Evolutionary conservation across 2,113 vertebrate genomes (phyloP).

Genomic region (Pitta sordida): DNA sequence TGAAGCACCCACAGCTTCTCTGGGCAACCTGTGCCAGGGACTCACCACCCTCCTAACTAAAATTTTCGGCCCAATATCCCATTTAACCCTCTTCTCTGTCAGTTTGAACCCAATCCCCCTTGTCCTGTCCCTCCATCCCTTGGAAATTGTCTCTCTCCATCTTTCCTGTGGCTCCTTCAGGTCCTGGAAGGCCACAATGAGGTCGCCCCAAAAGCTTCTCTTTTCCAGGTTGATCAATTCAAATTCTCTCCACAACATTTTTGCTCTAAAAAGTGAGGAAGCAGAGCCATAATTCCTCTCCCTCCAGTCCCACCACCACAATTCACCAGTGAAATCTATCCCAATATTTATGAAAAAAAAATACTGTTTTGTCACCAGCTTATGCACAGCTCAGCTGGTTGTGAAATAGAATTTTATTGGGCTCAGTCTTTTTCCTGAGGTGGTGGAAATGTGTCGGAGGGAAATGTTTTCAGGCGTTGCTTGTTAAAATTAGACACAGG

Average conservation of each 20-base stretch:
- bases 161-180: not conserved
- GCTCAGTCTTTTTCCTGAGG: not conserved
- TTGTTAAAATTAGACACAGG: not conserved
- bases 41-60: not conserved
- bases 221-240: not conserved
- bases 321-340: not conserved
- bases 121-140: not conserved
- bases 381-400: not conserved
- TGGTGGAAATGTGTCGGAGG: not conserved
- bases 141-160: not conserved
- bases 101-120: not conserved
- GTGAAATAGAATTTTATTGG: not conserved
- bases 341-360: not conserved
- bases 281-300: not conserved
- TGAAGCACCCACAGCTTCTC: not conserved
- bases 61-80: not conserved
- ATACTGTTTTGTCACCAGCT: not conserved
- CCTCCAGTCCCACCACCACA: not conserved
- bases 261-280: not conserved
- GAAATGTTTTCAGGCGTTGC: not conserved
- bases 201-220: not conserved
- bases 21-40: not conserved
- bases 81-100: not conserved
- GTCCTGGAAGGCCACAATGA: not conserved
- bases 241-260: not conserved